Percentiles rank a stretch among this genome's conserved stretches.
phyloP scores from a whole-genome alignment of 2,113 vertebrate species.

The Pseudorasbora parva region DNA sequence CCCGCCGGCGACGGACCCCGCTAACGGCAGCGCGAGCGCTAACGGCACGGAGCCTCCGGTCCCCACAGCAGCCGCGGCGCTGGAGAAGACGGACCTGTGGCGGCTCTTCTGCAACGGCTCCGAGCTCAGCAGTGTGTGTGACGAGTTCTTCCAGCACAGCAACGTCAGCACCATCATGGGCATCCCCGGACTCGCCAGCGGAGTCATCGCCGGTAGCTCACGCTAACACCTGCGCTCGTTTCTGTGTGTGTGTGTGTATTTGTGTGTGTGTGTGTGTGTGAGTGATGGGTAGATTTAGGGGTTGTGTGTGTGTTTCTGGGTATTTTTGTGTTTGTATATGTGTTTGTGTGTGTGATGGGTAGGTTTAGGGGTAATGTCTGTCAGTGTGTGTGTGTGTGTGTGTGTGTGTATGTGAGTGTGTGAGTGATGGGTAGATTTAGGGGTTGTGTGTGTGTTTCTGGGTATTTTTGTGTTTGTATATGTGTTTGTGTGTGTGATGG shows the following conservation, averaged over 20 bases:
- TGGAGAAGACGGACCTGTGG: slow-evolving; percentile 77
- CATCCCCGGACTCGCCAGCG: slow-evolving; percentile 86
- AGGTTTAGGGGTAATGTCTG: too few relatives aligned
- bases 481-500: not conserved
- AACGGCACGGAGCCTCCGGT: slow-evolving; percentile 60
- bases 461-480: too few relatives aligned
- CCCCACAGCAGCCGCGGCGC: too few relatives aligned
- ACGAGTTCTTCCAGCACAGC: slow-evolving; percentile 83
- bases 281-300: too few relatives aligned
- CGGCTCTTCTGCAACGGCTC: slow-evolving; percentile 72
- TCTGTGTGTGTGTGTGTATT: slow-evolving; percentile 51
- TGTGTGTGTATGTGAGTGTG: slow-evolving; percentile 49
- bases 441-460: not conserved
- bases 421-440: too few relatives aligned
- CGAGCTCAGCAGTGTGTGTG: slow-evolving; percentile 78
- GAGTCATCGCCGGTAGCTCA: slow-evolving; percentile 82
- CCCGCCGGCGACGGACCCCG: slow-evolving; percentile 17
- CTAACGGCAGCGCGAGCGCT: slow-evolving; percentile 32
- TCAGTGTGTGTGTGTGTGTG: not conserved
- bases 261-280: not conserved
- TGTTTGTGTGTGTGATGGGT: not conserved
- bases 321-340: too few relatives aligned
- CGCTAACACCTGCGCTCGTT: too few relatives aligned
- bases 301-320: too few relatives aligned
- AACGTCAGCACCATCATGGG: slow-evolving; percentile 79